Base-by-base conservation (phyloP, 2,113 vertebrate genomes). In the Protomyctophum bolini region DNA sequence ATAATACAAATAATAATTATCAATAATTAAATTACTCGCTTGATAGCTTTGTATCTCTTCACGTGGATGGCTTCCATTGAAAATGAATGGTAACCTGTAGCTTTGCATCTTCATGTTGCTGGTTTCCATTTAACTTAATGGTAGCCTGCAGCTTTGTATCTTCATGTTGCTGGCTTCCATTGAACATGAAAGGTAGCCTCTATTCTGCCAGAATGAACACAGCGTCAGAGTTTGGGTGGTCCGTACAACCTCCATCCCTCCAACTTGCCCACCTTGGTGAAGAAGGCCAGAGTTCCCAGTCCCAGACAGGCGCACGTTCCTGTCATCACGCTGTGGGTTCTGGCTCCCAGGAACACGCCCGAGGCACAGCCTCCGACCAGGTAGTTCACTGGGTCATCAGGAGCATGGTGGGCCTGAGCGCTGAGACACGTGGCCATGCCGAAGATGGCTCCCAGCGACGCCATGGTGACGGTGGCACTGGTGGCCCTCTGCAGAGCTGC, bases 351-450 rank as follows among this genome's bases (percentile, higher is more conserved):
- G 67, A 95, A 80, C 58, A 93, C 82, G 28, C 97, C 97, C 0
- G 95, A 93, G 0, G 93, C 87, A 0, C 97, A 99, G 62, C 97
- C 97, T 0, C 97, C 97, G 0, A 97, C 70, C 48, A 99, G 97
- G 76, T 97, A 98, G 85, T 98, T 96, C 49, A 94, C 33, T 0
- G 96, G 95, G 70, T 95, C 93, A 0, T 98, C 93, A 0, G 96
- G 94, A 9, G 92, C 72, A 2, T 95, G 92, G 0, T 95, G 93
- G 51, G 92, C 66, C 33, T 97, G 92, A 11, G 96, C 96, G 10
- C 85, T 95, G 58, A 98, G 60, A 80, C 97, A 98, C 0, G 96
- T 95, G 0, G 92, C 74, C 8, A 95, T 69, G 4, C 95, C 94
- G 29, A 99, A 99, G 68, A 98, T 87, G 0, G 97, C 97, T 15